phyloP scores from a whole-genome alignment of 2,888 invertebrate species.

The Tribolium freemani region DNA sequence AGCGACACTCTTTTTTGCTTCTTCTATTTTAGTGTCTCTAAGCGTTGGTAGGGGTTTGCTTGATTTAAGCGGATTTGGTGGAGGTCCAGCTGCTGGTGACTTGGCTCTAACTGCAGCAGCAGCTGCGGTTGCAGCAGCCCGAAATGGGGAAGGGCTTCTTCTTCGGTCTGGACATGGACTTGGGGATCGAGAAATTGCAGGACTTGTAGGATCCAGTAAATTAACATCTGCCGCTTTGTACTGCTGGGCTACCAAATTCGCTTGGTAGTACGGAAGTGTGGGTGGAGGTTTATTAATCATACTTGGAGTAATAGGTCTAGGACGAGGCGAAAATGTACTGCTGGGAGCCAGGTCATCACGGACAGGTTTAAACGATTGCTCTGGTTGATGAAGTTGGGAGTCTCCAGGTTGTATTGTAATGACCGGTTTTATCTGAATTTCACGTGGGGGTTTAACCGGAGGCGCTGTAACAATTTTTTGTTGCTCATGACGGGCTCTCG shows the following conservation, averaged over 20 bases:
- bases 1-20: slow-evolving; percentile 60
- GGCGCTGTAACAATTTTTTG: slow-evolving; percentile 38
- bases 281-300: slow-evolving; percentile 82
- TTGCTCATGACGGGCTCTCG: slow-evolving; percentile 51
- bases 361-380: slow-evolving; percentile 74
- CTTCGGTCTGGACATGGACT: slow-evolving; percentile 71
- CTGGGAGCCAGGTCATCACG: slow-evolving; percentile 69
- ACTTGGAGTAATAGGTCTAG: slow-evolving; percentile 78
- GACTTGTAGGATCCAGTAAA: slow-evolving; percentile 74
- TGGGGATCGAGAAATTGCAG: slow-evolving; percentile 75
- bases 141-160: slow-evolving; percentile 62
- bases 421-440: slow-evolving; percentile 56
- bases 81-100: slow-evolving; percentile 81
- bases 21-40: slow-evolving; percentile 53
- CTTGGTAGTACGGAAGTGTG: slow-evolving; percentile 84
- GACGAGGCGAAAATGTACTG: slow-evolving; percentile 71
- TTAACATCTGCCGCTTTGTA: slow-evolving; percentile 74
- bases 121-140: slow-evolving; percentile 58
- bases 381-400: slow-evolving; percentile 64
- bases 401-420: slow-evolving; percentile 60
- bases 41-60: slow-evolving; percentile 58
- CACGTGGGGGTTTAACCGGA: slow-evolving; percentile 23
- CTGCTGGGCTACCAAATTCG: slow-evolving; percentile 80
- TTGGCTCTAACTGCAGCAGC: slow-evolving; percentile 69
- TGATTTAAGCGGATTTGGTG: slow-evolving; percentile 74